Conservation (phyloP, 2,113 vertebrate genomes). For the Mungos mungo region DNA sequence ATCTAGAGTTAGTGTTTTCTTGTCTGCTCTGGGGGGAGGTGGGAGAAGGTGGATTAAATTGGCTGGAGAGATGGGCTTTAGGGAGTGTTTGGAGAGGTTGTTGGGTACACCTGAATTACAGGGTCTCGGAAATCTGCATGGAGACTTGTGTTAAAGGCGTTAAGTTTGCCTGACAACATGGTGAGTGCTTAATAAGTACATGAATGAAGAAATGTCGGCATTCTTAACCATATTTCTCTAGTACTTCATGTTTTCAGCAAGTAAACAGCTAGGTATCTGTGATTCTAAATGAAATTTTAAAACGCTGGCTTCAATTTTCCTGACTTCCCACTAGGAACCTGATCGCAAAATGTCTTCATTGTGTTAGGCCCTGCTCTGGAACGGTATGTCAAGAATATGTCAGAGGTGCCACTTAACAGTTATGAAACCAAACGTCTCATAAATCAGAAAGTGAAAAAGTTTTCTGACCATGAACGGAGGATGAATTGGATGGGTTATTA, state of each 20-base stretch:
- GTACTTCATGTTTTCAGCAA: neutral
- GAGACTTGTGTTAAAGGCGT: neutral
- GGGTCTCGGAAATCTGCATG: neutral
- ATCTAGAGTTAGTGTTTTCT: neutral
- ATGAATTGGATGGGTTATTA: neutral
- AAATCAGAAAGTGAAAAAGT: neutral
- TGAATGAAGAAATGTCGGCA: neutral
- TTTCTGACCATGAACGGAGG: neutral
- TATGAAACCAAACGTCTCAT: slow-evolving; percentile 7
- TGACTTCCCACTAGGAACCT: neutral
- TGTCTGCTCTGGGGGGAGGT: neutral
- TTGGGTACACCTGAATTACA: neutral
- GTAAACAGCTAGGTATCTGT: neutral
- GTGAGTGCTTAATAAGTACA: neutral
- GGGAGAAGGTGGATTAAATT: neutral
- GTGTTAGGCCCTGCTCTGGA: neutral
- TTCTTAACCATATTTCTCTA: neutral
- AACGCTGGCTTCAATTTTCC: neutral
- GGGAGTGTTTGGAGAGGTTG: neutral
- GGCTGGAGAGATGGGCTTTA: neutral
- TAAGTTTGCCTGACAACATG: neutral
- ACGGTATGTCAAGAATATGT: neutral
- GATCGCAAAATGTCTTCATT: slow-evolving; percentile 33
- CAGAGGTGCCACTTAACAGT: neutral
- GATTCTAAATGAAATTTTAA: slow-evolving; percentile 1